Evolutionary conservation across 2,113 vertebrate genomes (phyloP), one percentile per base, ranked within the genome.

Genomic region (Choloepus hoffmanni): DNA sequence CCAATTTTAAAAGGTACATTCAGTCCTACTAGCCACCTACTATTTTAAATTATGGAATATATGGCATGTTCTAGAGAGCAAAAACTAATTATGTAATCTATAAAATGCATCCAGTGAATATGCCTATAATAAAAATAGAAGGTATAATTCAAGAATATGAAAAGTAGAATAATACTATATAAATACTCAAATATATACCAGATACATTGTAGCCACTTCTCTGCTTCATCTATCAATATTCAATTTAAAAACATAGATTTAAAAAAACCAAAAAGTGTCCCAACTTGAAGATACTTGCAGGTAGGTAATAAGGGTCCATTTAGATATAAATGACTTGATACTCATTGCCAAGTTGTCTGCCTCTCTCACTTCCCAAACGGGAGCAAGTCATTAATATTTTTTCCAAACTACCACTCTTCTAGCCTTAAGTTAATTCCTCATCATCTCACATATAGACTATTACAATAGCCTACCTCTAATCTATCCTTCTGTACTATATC

Each of bases 31-130:
- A 90, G 21, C 19, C 26, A 95, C 33, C 36, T 70, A 85, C 30
- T 85, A 78, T 78, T 90, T 92, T 79, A 86, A 92, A 78, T 91
- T 92, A 82, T 70, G 8, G 93, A 92, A 85, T 68, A 81, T 15
- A 24, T 40, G 18, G 11, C 14, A 86, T 30, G 0, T 76, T 82
- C n/a, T 95, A 86, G 95, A 95, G 90, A 40, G 15, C 5, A 89
- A 96, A 95, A 82, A 36, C 33, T 76, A 77, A 68, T 45, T 45
- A 78, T 2, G 79, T 70, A 85, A 90, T 70, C 45, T 63, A 79
- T 33, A 55, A 89, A 92, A 91, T 83, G 36, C 45, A 89, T 50
- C 60, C 15, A 62, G 9, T 26, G 26, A 63, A 68, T 55, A 5
- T 0, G 83, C 13, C 90, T 76, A 72, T 76, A 91, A 86, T 43